These are phyloP conservation scores for Pseudomugil gertrudae DNA, from an alignment of 2,797 vertebrate species.

Conservation along the genomic window DNA sequence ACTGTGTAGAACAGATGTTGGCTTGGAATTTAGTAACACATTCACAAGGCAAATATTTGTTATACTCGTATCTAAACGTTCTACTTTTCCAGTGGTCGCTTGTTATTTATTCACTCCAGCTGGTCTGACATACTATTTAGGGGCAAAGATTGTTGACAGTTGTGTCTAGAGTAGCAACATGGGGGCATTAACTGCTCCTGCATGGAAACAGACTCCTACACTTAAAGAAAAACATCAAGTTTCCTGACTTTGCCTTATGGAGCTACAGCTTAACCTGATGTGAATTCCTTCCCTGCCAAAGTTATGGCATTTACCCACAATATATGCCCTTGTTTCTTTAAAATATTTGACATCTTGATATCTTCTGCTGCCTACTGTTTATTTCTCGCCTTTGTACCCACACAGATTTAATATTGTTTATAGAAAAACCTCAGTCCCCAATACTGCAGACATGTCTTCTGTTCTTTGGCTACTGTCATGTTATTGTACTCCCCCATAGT, in stretches of 20 bases:
- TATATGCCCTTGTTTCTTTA: constrained; percentile 28
- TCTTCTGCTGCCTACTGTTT: background rate
- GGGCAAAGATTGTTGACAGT: constrained; percentile 58
- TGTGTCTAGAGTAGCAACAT: constrained; percentile 38
- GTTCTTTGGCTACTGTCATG: constrained; percentile 49
- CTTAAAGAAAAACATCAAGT: constrained; percentile 66
- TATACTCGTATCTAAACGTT: constrained; percentile 5
- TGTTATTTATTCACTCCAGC: constrained; percentile 64
- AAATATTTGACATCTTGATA: constrained; percentile 35
- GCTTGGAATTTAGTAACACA: constrained; percentile 8
- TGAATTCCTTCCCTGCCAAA: constrained; percentile 68
- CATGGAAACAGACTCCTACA: constrained; percentile 62
- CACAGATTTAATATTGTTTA: constrained; percentile 40
- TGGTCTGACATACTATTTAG: constrained; percentile 58
- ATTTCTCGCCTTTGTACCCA: constrained; percentile 8
- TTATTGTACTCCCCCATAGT: constrained; percentile 46
- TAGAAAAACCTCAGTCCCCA: constrained; percentile 52
- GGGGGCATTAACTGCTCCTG: constrained; percentile 60
- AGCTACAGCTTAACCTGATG: constrained; percentile 68
- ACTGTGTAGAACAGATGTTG: constrained; percentile 23
- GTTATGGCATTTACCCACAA: constrained; percentile 34
- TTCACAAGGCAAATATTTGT: constrained; percentile 4
- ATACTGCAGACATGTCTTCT: constrained; percentile 56
- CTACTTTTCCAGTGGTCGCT: constrained; percentile 42
- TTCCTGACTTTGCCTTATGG: constrained; percentile 70